Conservation (phyloP, 2,113 vertebrate genomes). For the Cynopterus brachyotis region DNA sequence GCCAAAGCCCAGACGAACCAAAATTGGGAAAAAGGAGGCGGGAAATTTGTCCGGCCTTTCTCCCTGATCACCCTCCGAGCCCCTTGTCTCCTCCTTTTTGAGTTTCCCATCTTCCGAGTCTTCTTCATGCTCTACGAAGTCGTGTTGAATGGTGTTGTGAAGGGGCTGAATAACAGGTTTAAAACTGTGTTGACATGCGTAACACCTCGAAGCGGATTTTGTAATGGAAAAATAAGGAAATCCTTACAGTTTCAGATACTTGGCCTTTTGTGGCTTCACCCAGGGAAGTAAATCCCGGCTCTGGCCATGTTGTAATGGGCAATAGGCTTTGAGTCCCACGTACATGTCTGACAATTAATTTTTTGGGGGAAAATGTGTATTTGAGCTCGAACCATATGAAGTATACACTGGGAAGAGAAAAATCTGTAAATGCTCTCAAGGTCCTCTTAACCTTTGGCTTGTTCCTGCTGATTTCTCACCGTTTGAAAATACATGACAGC, state of each 20-base stretch:
- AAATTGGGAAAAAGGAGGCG: background rate
- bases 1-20: background rate
- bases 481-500: slow-evolving; percentile 28
- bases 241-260: background rate
- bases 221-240: background rate
- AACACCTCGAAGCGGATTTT: background rate
- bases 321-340: background rate
- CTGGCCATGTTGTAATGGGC: background rate
- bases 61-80: background rate
- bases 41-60: background rate
- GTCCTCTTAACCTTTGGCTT: slow-evolving; percentile 43
- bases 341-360: background rate
- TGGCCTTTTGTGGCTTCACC: background rate
- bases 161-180: background rate
- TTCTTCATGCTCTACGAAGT: background rate
- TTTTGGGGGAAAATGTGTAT: background rate
- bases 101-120: background rate
- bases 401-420: background rate
- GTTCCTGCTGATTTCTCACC: slow-evolving; percentile 28
- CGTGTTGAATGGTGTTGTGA: background rate
- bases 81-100: background rate
- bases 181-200: background rate
- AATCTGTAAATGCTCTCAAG: slow-evolving; percentile 30
- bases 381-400: background rate
- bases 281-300: background rate